Evolutionary conservation across 2,888 invertebrate species (phyloP).

Genomic region (Synergus gifuensis): DNA sequence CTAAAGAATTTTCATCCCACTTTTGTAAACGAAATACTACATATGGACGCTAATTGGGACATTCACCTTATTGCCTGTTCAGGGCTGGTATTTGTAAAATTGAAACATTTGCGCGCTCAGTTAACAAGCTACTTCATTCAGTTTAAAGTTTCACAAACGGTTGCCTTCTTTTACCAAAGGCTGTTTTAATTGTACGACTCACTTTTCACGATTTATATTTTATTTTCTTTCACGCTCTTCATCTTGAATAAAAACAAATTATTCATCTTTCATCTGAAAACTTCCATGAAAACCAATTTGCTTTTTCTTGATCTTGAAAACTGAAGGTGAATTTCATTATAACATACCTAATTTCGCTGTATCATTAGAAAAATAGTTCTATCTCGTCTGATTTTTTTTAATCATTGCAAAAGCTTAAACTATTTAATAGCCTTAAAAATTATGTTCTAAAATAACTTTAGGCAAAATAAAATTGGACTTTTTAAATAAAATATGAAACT

Average conservation of each 20-base stretch:
- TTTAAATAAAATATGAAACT: not conserved
- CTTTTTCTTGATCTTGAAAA: not conserved
- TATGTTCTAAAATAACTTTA: not conserved
- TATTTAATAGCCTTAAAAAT: no score
- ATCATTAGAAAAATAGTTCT: no score
- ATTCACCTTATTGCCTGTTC: not conserved
- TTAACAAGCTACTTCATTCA: conserved; percentile 1
- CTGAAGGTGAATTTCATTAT: no score
- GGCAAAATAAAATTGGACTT: not conserved
- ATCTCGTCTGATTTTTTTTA: no score
- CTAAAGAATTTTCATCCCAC: not conserved
- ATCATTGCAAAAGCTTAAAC: no score
- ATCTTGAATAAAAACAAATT: not conserved
- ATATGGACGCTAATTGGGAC: no score
- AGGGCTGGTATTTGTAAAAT: not conserved
- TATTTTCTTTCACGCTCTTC: conserved; percentile 5
- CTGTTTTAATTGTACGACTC: not conserved
- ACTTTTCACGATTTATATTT: conserved; percentile 28
- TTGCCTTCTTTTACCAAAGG: conserved; percentile 15
- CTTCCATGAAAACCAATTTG: conserved; percentile 3
- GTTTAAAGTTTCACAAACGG: not conserved
- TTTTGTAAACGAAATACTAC: not conserved
- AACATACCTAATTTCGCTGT: no score
- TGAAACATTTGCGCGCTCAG: conserved; percentile 1
- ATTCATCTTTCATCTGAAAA: conserved; percentile 1